Evolutionary conservation across 2,797 vertebrate genomes (phyloP), one percentile per base, ranked within the genome.

Genomic region (Sebastes taczanowskii): DNA sequence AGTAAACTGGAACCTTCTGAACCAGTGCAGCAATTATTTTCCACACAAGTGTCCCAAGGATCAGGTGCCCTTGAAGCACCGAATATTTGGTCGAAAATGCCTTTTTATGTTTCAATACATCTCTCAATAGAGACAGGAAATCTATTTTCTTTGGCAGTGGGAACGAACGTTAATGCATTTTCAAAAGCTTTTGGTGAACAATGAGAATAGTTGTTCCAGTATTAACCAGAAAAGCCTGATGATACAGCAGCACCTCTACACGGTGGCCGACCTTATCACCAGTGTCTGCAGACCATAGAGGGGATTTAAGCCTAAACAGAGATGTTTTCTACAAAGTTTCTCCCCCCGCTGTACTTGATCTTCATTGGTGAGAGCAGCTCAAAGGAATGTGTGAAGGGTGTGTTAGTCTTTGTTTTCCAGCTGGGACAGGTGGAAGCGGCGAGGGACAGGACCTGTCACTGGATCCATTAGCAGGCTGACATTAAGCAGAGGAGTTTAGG

Each of bases 331-430:
- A 35, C 25, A 29, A 73, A 80, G 71, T 70, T 76, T 71, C 58
- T 60, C 13, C 30, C 20, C n/a, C 8, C 14, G n/a, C 42, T 71
- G n/a, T 58, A 35, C 35, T 78, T 86, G 84, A 88, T 84, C 66
- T 67, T 90, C 67, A 89, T 81, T 69, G 62, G 38, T 46, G 34
- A 20, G 64, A 83, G 72, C 83, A 84, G 62, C 70, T 83, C 69
- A 77, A 74, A 86, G 73, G 67, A 77, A 71, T 63, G 14, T 69
- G 77, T 58, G 78, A 84, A 76, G 38, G 77, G 74, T 80, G 32
- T 86, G 67, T 85, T 87, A 71, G 75, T 69, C 59, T 90, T 85
- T 87, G 74, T 89, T 85, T 84, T 86, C n/a, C 72, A 63, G 68
- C 22, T 35, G 74, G 42, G 82, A 83, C 78, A 58, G 81, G 49